Base-by-base conservation (phyloP, 2,797 vertebrate species). In the Leptoclinus maculatus region DNA sequence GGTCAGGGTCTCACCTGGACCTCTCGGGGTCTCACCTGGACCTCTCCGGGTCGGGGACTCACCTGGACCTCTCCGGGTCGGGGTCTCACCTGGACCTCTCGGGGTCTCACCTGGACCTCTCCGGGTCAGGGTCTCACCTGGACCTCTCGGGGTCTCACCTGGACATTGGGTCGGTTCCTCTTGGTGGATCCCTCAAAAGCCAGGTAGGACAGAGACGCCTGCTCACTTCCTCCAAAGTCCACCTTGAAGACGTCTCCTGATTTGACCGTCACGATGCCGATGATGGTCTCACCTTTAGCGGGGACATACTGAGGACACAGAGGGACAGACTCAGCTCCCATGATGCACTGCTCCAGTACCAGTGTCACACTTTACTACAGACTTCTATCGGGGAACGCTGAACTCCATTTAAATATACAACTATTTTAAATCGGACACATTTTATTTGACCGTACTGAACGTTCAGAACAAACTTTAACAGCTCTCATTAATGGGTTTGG, bases 101-200 rank as follows among this genome's bases (percentile, higher is more conserved):
- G 11, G 16, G 43, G 27, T 17, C 66, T 71, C 63, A 47, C 27
- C 27, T 41, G n/a, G n/a, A 58, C 45, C 0, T 2, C 13, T 23
- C 12, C n/a, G n/a, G n/a, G n/a, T n/a, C n/a, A n/a, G 3, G 39
- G 39, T 16, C 41, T 43, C 41, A 16, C 4, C 29, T 17, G 16
- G 19, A 53, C 47, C 0, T 2, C 10, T 19, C 45, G 13, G n/a
- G 0, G n/a, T 38, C 86, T 71, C 53, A 96, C 98, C 97, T 99
- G 97, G 19, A 98, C 97, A 3, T 99, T 99, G 0, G 98, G 98
- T 60, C 97, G 90, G 91, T 99, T 99, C 91, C 97, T 96, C 93
- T 99, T 99, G 38, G 98, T 99, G 60, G 98, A 96, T 0, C 98
- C 98, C 91, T 99, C 98, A 56, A 99, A 99, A 0, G 97, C 96